Base-by-base conservation (phyloP, 2,797 vertebrate genomes). In the Spea hammondii region DNA sequence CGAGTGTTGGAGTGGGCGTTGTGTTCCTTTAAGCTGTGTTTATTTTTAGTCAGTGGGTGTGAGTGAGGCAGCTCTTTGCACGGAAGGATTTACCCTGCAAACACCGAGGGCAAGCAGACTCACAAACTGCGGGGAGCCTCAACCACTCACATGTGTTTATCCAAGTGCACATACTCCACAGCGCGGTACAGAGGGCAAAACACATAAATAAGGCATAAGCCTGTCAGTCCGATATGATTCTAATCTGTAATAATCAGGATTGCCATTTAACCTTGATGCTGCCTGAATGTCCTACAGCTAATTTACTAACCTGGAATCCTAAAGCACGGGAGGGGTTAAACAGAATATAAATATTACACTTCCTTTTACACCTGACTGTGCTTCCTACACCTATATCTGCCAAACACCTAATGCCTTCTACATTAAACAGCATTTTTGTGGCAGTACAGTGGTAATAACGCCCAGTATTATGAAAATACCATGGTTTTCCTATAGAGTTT, bases 31-130 rank as follows among this genome's bases (percentile, higher is more conserved):
- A 77, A 69, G 65, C 65, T 32, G 1, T 77, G 65, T 77, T 82
- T 77, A 77, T 73, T 77, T 77, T 82, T 73, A 77, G 74, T 50
- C 51, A 70, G 79, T 72, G 55, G 75, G 70, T 82, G 74, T 76
- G 69, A 57, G 65, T 14, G 64, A 64, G 55, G 57, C 51, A 54
- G 65, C 48, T 68, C 70, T 17, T 64, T 8, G 49, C 69, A 72
- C 48, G 48, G 70, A 77, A 82, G 75, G 79, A 73, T 73, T 77
- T 65, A 68, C 79, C 77, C 69, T 51, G 55, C 79, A 82, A 77
- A 81, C 70, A 81, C 62, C 54, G 6, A 60, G 50, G 67, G 74
- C 55, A 71, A 60, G 62, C 79, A 77, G 62, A 76, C 8, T 62
- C 74, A 76, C 49, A 62, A 76, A 59, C 60, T 47, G 62, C 17